Percentiles rank a stretch among this genome's conserved stretches.
These are phyloP conservation scores for Sitta europaea DNA, from an alignment of 2,113 vertebrate genomes.

Conservation along the genomic window DNA sequence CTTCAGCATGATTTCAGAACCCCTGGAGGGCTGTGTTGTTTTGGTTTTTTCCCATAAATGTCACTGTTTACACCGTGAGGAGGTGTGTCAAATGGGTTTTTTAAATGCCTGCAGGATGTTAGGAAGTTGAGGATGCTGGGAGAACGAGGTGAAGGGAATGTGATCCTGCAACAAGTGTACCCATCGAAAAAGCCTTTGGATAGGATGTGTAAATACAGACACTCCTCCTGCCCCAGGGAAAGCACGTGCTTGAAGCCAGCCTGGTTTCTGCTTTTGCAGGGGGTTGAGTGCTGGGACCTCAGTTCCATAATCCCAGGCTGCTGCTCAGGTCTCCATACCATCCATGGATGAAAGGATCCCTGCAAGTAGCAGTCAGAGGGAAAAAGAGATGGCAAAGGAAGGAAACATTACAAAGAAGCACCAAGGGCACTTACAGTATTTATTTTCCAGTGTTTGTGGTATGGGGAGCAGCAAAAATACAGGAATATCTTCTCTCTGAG, in stretches of 20 bases:
- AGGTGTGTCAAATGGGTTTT: neutral
- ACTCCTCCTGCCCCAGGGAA: neutral
- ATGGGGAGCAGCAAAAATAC: neutral
- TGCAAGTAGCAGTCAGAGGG: neutral
- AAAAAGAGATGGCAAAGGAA: neutral
- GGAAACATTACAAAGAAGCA: neutral
- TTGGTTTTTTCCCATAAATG: neutral
- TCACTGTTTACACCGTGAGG: neutral
- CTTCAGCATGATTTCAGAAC: neutral
- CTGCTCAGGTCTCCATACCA: neutral
- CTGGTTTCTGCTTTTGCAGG: neutral
- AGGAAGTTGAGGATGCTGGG: neutral
- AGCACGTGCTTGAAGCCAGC: neutral
- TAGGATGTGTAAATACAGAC: neutral
- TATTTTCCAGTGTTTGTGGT: neutral
- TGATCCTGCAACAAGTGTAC: neutral
- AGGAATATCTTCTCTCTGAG: neutral
- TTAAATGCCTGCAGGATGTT: neutral
- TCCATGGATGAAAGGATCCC: neutral
- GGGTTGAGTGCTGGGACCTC: neutral
- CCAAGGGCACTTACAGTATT: neutral
- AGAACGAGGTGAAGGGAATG: neutral
- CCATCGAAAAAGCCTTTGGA: neutral
- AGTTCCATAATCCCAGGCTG: neutral
- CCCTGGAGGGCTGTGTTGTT: neutral